A percentile compares a stretch with the other conserved stretches of the same genome.
These are phyloP conservation scores for Phalacrocorax pelagicus DNA, from an alignment of 2,113 vertebrate species.

Conservation along the genomic window DNA sequence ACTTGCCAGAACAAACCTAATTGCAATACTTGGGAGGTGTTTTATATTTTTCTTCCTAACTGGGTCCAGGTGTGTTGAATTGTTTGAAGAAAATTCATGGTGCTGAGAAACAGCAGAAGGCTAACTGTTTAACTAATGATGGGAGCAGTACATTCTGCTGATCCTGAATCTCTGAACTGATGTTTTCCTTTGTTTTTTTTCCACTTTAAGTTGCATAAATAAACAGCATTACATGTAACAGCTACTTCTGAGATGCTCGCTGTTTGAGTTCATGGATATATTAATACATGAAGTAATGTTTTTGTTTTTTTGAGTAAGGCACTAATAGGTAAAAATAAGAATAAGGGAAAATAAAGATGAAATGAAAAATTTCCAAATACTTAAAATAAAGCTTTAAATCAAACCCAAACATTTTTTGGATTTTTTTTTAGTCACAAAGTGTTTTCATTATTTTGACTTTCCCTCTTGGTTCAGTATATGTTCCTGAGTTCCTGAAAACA, in stretches of 20 bases:
- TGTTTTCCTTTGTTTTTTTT: not conserved
- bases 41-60: slow-evolving; percentile 57
- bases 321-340: not conserved
- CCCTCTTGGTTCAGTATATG: not conserved
- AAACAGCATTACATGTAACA: not conserved
- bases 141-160: not conserved
- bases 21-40: slow-evolving; percentile 38
- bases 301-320: not conserved
- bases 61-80: slow-evolving; percentile 56
- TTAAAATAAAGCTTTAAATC: not conserved
- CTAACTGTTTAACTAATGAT: not conserved
- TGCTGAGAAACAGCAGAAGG: not conserved
- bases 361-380: not conserved
- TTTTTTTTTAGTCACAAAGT: not conserved
- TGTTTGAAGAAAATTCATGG: slow-evolving; percentile 26
- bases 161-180: not conserved
- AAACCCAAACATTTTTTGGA: not conserved
- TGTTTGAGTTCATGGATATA: not conserved
- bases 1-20: slow-evolving; percentile 61
- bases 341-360: not conserved
- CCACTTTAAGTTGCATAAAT: not conserved
- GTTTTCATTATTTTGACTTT: not conserved
- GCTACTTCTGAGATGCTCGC: not conserved
- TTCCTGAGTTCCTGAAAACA: not conserved
- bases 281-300: not conserved